These are phyloP conservation scores for Pasiphila rectangulata DNA, from an alignment of 2,888 invertebrate genomes.

Conservation along the genomic window DNA sequence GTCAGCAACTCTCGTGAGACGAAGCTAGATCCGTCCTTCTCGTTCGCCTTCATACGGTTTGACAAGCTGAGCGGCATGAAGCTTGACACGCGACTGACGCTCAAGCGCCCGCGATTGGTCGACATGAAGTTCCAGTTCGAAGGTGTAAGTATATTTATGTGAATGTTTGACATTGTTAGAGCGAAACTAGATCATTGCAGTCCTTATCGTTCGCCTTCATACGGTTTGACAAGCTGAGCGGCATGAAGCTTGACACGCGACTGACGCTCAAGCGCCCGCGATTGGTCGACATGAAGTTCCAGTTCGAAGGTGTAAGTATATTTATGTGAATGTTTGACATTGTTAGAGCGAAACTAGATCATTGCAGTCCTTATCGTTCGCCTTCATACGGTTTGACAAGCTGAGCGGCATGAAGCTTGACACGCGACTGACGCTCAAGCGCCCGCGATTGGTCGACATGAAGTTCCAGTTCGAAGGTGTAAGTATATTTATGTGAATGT, in stretches of 20 bases:
- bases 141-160: no score
- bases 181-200: slow-evolving; percentile 79
- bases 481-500: slow-evolving; percentile 24
- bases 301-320: no score
- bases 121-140: slow-evolving; percentile 84
- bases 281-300: slow-evolving; percentile 84
- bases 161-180: no score
- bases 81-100: slow-evolving; percentile 81
- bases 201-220: slow-evolving; percentile 83
- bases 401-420: slow-evolving; percentile 83
- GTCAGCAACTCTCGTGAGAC: slow-evolving; percentile 84
- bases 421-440: slow-evolving; percentile 82
- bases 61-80: slow-evolving; percentile 82
- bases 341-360: slow-evolving; percentile 77
- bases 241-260: slow-evolving; percentile 82
- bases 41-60: slow-evolving; percentile 82
- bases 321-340: no score
- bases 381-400: slow-evolving; percentile 82
- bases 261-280: slow-evolving; percentile 82
- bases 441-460: slow-evolving; percentile 83
- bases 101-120: slow-evolving; percentile 82
- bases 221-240: slow-evolving; percentile 82
- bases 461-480: slow-evolving; percentile 82
- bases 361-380: slow-evolving; percentile 83
- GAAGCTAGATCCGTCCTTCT: slow-evolving; percentile 82